A percentile compares a stretch with the other conserved stretches of the same genome.
These are phyloP conservation scores for Solenodon paradoxus DNA, from an alignment of 2,113 vertebrate species.

Conservation along the genomic window DNA sequence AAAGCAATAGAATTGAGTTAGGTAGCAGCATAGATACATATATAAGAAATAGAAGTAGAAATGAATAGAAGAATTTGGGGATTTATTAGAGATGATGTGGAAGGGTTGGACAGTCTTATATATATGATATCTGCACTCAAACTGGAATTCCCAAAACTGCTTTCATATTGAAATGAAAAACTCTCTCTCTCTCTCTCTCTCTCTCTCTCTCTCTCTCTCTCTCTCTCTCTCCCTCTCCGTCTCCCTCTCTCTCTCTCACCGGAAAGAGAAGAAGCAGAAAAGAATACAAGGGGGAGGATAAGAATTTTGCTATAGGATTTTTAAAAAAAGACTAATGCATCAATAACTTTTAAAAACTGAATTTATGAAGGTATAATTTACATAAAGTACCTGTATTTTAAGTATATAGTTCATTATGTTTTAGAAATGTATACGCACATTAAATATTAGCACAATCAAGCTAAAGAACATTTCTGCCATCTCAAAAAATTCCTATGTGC, in stretches of 20 bases:
- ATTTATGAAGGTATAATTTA: background rate
- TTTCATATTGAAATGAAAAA: conserved; percentile 4
- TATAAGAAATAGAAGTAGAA: background rate
- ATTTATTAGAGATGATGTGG: background rate
- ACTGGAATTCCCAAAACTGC: background rate
- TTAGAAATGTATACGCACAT: background rate
- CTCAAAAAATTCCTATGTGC: background rate
- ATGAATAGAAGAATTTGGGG: background rate
- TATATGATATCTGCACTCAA: background rate
- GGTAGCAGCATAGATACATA: background rate
- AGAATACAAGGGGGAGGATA: background rate
- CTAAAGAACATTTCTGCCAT: background rate
- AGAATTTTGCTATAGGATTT: background rate
- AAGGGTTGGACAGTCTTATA: background rate
- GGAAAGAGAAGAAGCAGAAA: background rate
- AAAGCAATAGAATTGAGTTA: background rate
- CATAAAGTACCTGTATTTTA: background rate
- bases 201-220: too few relatives aligned
- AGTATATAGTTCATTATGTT: background rate
- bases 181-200: too few relatives aligned
- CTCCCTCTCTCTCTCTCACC: too few relatives aligned
- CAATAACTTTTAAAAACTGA: background rate
- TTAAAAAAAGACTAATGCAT: background rate
- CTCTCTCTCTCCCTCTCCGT: too few relatives aligned
- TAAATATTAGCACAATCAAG: background rate